Base-by-base conservation (phyloP, 2,797 vertebrate genomes). In the Siniperca scherzeri region DNA sequence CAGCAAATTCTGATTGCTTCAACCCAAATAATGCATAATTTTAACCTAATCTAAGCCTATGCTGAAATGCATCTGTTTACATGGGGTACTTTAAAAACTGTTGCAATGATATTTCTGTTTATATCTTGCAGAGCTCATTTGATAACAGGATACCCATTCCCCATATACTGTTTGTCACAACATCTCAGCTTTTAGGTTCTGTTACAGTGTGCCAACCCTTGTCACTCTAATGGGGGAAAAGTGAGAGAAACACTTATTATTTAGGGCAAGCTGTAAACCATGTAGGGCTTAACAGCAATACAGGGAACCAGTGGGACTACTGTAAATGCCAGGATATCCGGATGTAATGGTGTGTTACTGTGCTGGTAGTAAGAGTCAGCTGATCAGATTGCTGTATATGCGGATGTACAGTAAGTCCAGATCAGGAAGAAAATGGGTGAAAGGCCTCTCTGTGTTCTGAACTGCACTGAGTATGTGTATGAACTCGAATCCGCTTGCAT, bases 351-450 rank as follows among this genome's bases (percentile, higher is more conserved):
- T 1, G 55, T 70, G 30, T 61, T 70, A 62, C 77, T 68, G 62
- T 59, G 73, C 46, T 62, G 33, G 40, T 4, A 66, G 40, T 67
- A 13, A 71, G 68, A 82, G 77, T 92, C 83, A 87, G 67, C 50
- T 87, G 84, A 80, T 70, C 61, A 70, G 82, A 77, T 74, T 78
- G 70, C 67, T 75, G 42, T 77, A 68, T 36, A 62, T 77, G 67
- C 19, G 4, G 19, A 82, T 80, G 65, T 81, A 85, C 67, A 85
- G 40, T 77, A 74, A 76, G 9, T 78, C 77, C 80, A 83, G 83
- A 81, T 83, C 69, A 80, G 57, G 55, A n/a, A 17, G 66, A 56
- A 86, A 72, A 36, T 77, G 48, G 40, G 74, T 82, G 66, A 79
- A 87, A 85, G 75, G 77, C 7, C 71, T 66, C 55, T 70, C 3